Evolutionary conservation across 2,113 vertebrate species (phyloP).

Genomic region (Mixornis gularis): DNA sequence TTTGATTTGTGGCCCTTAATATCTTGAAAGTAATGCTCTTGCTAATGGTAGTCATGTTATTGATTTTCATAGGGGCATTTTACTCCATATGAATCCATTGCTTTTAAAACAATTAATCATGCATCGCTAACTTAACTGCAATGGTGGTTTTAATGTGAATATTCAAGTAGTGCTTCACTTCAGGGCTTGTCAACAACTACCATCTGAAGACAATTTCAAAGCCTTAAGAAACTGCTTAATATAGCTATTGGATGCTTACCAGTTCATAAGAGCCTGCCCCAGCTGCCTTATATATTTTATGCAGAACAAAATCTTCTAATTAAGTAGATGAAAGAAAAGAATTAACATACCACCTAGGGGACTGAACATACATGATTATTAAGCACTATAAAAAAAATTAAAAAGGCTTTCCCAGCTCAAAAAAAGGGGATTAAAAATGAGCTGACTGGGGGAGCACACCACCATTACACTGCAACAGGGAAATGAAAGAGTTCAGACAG

Average conservation of each 20-base stretch:
- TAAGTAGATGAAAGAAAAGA: conserved; percentile 55
- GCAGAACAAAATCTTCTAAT: conserved; percentile 43
- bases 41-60: conserved; percentile 66
- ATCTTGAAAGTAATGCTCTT: conserved; percentile 57
- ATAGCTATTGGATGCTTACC: conserved; percentile 36
- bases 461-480: background rate
- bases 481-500: background rate
- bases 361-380: conserved; percentile 37
- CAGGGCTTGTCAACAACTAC: conserved; percentile 35
- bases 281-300: conserved; percentile 31
- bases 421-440: background rate
- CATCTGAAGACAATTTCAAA: conserved; percentile 39
- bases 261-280: conserved; percentile 40
- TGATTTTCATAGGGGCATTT: conserved; percentile 70
- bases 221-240: conserved; percentile 35
- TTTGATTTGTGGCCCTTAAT: conserved; percentile 66
- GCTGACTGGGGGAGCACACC: background rate
- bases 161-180: conserved; percentile 27
- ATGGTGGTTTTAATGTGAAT: conserved; percentile 26
- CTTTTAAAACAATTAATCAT: conserved; percentile 58
- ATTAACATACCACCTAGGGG: conserved; percentile 54
- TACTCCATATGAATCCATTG: conserved; percentile 39
- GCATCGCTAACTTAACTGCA: background rate
- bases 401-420: background rate
- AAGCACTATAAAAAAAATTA: conserved; percentile 5